Percentiles rank a stretch among this genome's conserved stretches.
Evolutionary conservation across 2,113 vertebrate species (phyloP).

Genomic region (Rhea pennata): DNA sequence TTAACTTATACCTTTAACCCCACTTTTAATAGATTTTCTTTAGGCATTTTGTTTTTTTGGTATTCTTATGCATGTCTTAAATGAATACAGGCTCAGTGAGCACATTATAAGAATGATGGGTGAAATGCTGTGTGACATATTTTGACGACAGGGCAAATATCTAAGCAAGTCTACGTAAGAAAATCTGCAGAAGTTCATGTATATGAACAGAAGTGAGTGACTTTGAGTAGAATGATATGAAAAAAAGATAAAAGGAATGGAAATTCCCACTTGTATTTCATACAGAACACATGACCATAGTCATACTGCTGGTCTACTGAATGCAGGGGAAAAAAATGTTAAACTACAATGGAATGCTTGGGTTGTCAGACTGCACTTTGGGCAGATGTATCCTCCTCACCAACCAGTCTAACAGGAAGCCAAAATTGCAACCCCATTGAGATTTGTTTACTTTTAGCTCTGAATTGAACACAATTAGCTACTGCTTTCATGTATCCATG

Average conservation of each 20-base stretch:
- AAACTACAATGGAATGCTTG: neutral
- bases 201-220: neutral
- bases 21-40: neutral
- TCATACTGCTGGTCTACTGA: neutral
- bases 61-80: neutral
- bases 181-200: neutral
- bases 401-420: neutral
- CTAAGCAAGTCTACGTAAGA: neutral
- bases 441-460: neutral
- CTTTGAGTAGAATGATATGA: neutral
- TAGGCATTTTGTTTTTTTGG: no score
- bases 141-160: neutral
- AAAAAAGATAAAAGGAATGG: neutral
- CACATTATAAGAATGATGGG: neutral
- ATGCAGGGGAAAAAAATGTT: rapidly evolving
- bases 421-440: neutral
- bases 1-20: neutral
- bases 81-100: neutral
- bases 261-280: neutral
- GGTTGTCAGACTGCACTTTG: neutral
- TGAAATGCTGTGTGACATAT: neutral
- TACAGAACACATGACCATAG: neutral
- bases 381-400: neutral
- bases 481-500: neutral
- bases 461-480: neutral